phyloP scores from a whole-genome alignment of 1,140 invertebrate species.

The Formica selysi region DNA sequence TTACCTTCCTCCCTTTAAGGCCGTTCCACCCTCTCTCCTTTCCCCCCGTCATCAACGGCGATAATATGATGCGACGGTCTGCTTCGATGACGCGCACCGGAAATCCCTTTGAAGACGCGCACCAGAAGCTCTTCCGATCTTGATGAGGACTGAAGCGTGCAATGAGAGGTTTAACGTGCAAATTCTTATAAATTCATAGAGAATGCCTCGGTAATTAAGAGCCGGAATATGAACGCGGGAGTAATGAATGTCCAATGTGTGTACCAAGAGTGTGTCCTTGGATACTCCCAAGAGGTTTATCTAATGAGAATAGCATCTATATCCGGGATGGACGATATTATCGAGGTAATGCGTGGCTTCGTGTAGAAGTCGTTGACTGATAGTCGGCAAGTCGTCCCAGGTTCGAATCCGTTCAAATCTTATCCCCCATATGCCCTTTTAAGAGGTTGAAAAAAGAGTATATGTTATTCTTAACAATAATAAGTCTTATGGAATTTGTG shows the following conservation, averaged over 20 bases:
- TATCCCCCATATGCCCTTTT: no score
- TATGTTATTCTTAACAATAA: no score
- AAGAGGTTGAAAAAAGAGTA: no score
- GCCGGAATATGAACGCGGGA: background rate
- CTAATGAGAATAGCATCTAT: no score
- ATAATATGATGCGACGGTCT: conserved; percentile 60
- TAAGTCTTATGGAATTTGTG: no score
- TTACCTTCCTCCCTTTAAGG: conserved; percentile 66
- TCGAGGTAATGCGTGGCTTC: no score
- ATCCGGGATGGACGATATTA: background rate
- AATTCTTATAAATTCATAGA: conserved; percentile 57
- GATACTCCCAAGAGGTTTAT: background rate
- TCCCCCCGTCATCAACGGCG: background rate
- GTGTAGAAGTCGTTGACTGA: no score
- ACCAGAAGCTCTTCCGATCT: conserved; percentile 57
- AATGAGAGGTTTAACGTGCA: conserved; percentile 55
- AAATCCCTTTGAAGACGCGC: conserved; percentile 55
- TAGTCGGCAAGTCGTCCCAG: no score
- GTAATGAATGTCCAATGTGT: background rate
- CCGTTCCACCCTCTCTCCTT: conserved; percentile 13
- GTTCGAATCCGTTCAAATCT: no score
- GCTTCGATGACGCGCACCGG: conserved; percentile 62
- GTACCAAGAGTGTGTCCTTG: background rate
- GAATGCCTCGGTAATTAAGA: conserved; percentile 36
- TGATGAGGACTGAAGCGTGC: conserved; percentile 58